A percentile compares a stretch with the other conserved stretches of the same genome.
phyloP scores from a whole-genome alignment of 2,113 vertebrate species.

The Entosphenus tridentatus region DNA sequence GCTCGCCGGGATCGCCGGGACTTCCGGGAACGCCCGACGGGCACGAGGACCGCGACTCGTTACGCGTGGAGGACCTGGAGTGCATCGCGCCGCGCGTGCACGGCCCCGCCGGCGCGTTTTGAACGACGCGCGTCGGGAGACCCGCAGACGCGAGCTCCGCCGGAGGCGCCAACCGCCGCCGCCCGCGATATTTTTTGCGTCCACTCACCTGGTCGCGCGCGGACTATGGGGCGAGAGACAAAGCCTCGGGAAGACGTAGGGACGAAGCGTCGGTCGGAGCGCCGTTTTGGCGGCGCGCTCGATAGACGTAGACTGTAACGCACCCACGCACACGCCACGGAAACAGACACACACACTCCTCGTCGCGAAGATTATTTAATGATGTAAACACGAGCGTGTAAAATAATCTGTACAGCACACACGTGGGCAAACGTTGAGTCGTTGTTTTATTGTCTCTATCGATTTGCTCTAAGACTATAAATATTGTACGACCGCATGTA shows the following conservation, averaged over 20 bases:
- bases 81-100: neutral
- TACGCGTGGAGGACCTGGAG: neutral
- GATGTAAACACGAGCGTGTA: conserved; percentile 1
- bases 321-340: neutral
- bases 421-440: neutral
- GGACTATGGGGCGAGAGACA: neutral
- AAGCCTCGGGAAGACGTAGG: neutral
- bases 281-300: neutral
- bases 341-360: neutral
- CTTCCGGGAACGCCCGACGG: neutral
- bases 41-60: neutral
- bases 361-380: neutral
- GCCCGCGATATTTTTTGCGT: too few species aligned
- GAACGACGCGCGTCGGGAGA: too few species aligned
- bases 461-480: neutral
- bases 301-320: neutral
- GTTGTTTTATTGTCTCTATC: neutral
- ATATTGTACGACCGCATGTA: neutral
- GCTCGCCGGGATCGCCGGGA: neutral
- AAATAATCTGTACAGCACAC: neutral
- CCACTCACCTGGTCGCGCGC: neutral
- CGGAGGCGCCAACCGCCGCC: too few species aligned
- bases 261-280: neutral
- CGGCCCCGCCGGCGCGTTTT: neutral
- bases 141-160: too few species aligned